These are phyloP conservation scores for Drosophila percnosoma DNA, from an alignment of 2,888 invertebrate genomes.

Conservation along the genomic window DNA sequence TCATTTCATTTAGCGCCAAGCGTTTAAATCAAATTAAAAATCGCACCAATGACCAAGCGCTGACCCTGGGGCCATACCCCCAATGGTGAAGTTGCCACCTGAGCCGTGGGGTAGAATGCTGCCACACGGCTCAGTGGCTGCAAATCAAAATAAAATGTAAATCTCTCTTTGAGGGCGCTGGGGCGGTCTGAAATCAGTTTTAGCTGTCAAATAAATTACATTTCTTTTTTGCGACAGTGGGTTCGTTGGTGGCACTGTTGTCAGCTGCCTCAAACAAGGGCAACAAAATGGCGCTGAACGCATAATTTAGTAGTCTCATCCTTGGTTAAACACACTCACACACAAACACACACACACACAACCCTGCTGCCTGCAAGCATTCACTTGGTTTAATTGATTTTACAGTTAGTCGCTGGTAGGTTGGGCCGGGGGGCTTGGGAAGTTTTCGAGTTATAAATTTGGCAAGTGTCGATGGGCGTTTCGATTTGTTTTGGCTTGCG, in stretches of 20 bases:
- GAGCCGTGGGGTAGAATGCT: slow-evolving; percentile 51
- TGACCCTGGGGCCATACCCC: slow-evolving; percentile 64
- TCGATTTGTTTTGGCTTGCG: slow-evolving; percentile 59
- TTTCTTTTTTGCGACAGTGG: slow-evolving; percentile 38
- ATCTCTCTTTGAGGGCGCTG: slow-evolving; percentile 44
- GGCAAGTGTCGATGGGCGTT: slow-evolving; percentile 62
- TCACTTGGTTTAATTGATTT: slow-evolving; percentile 75
- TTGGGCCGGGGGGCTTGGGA: neutral
- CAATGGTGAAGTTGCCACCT: slow-evolving; percentile 25
- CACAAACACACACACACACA: slow-evolving; percentile 15
- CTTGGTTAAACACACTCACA: slow-evolving; percentile 17
- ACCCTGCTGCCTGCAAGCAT: slow-evolving; percentile 16
- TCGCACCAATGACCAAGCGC: slow-evolving; percentile 73
- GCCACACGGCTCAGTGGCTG: slow-evolving; percentile 64
- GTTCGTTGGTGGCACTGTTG: slow-evolving; percentile 7
- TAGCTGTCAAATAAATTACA: slow-evolving; percentile 76
- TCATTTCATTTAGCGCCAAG: slow-evolving; percentile 67
- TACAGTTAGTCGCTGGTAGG: slow-evolving; percentile 49
- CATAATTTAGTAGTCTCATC: slow-evolving; percentile 69
- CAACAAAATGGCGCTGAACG: slow-evolving; percentile 72
- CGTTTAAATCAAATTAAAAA: slow-evolving; percentile 74
- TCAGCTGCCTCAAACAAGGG: slow-evolving; percentile 19
- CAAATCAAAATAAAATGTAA: slow-evolving; percentile 71
- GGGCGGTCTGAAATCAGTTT: slow-evolving; percentile 62
- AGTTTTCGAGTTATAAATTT: slow-evolving; percentile 65